Evolutionary conservation across 2,888 invertebrate genomes (phyloP), one percentile per base, ranked within the genome.

Genomic region (Philonicus albiceps): DNA sequence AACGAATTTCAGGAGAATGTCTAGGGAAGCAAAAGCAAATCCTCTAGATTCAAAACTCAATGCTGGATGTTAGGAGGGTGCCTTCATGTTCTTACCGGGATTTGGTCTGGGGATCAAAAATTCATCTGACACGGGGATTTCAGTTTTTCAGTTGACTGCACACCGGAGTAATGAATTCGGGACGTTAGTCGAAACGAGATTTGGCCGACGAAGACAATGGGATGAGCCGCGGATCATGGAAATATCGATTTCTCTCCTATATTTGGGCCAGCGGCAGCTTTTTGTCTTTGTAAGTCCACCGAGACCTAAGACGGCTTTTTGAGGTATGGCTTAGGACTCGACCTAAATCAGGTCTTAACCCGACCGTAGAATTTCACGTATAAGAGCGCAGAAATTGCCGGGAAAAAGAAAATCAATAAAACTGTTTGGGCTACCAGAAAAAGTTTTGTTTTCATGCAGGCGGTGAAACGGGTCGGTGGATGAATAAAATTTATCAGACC

Each of bases 41-140:
- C n/a, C 64, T n/a, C n/a, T 55, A n/a, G 27, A 16, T 5, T 74
- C 37, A 74, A 74, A 49, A 49, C n/a, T 34, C 31, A 31, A 16
- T 4, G n/a, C n/a, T n/a, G 73, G 30, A 22, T 27, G 1, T 8
- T 11, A 6, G 37, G 64, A 83, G 83, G 55, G 83, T 83, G 64
- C 83, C 31, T 37, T 13, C 27, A 13, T 53, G 1, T 31, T 34
- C 4, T n/a, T 31, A n/a, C 49, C 22, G 49, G 4, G 31, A 75
- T 11, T 49, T 43, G n/a, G 37, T 8, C 74, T 73, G 43, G 53
- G 86, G 78, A 78, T 86, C 86, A 86, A 78, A 86, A 86, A 86
- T 86, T 85, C 84, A 86, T 86, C 72, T 72, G 83, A 85, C 78
- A 85, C 76, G 78, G 76, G 43, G 86, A 86, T 86, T 86, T 86